Evolutionary conservation across 1,140 invertebrate genomes (phyloP).

Genomic region (Ectropis grisescens): DNA sequence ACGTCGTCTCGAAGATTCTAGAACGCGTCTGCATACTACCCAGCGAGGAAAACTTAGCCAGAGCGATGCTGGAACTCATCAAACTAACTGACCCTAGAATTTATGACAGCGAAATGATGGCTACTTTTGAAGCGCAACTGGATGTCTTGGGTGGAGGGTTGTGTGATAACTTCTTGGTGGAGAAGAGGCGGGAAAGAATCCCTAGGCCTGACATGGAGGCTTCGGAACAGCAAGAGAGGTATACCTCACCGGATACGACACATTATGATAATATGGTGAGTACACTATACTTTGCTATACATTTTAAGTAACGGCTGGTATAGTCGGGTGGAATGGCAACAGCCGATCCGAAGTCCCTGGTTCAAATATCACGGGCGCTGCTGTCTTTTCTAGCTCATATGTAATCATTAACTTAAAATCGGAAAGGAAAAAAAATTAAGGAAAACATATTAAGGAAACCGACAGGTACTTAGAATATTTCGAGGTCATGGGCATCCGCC

Average conservation of each 20-base stretch:
- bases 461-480: no score
- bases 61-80: constrained; percentile 31
- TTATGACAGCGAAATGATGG: constrained; percentile 29
- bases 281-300: constrained; percentile 5
- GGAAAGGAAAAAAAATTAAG: no score
- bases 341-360: no score
- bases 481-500: no score
- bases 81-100: constrained; percentile 25
- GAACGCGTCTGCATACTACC: constrained; percentile 47
- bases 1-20: constrained; percentile 27
- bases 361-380: no score
- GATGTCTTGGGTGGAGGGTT: constrained; percentile 12
- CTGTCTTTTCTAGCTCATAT: no score
- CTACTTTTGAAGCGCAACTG: constrained; percentile 27
- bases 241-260: constrained; percentile 40
- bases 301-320: no score
- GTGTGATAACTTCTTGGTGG: constrained; percentile 13
- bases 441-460: no score
- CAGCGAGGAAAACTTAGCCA: constrained; percentile 21
- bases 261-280: constrained; percentile 37
- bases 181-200: constrained; percentile 13
- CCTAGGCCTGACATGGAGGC: not conserved
- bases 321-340: no score
- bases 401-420: no score
- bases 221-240: constrained; percentile 4